Percentiles rank a stretch among this genome's conserved stretches.
These are phyloP conservation scores for Otus scops DNA, from an alignment of 2,797 vertebrate genomes.

Conservation along the genomic window DNA sequence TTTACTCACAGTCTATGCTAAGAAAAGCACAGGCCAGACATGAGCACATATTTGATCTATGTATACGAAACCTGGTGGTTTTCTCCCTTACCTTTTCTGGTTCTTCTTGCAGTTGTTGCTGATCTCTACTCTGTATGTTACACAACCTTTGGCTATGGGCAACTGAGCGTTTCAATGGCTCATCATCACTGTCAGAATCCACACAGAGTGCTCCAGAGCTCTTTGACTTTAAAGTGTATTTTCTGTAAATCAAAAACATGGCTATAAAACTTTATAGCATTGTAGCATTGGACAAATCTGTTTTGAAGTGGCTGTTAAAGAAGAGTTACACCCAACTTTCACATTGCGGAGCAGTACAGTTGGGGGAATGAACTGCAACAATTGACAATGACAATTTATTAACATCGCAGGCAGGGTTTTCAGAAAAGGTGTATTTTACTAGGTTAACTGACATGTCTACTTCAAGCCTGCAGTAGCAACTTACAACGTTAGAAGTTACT, in stretches of 20 bases:
- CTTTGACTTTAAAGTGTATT: constrained; percentile 83
- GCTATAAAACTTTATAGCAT: not conserved
- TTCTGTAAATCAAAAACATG: constrained; percentile 73
- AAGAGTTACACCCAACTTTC: not conserved
- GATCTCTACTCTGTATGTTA: constrained; percentile 73
- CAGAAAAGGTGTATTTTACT: not conserved
- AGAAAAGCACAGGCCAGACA: not conserved
- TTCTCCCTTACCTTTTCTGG: constrained; percentile 72
- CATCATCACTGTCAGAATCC: constrained; percentile 96
- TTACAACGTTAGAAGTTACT: not conserved
- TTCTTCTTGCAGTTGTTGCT: constrained; percentile 79
- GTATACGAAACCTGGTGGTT: not conserved
- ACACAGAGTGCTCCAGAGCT: constrained; percentile 72
- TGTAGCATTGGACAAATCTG: not conserved
- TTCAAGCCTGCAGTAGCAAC: not conserved
- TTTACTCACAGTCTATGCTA: not conserved
- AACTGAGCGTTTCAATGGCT: constrained; percentile 80
- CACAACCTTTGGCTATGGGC: constrained; percentile 81
- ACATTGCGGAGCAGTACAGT: not conserved
- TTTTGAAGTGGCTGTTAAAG: not conserved
- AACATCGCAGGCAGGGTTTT: not conserved
- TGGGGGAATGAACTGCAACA: not conserved
- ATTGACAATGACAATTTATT: not conserved
- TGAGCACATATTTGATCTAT: not conserved
- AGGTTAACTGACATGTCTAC: not conserved